phyloP scores from a whole-genome alignment of 2,113 vertebrate genomes.

The Hippocampus zosterae region DNA sequence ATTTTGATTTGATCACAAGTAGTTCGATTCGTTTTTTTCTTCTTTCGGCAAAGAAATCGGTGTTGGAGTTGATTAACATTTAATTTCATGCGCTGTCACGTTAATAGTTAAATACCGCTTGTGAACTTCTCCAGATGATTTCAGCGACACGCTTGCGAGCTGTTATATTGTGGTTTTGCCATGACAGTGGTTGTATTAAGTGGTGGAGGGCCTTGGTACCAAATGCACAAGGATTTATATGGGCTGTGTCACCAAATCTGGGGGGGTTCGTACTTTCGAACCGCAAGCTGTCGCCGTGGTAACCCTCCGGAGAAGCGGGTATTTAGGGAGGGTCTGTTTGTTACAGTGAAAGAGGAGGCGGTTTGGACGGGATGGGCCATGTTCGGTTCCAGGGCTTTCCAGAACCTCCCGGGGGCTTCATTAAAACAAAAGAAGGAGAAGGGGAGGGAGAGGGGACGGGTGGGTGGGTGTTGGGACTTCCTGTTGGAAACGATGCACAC shows the following conservation, averaged over 20 bases:
- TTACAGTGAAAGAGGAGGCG: slow-evolving; percentile 78
- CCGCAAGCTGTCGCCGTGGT: slow-evolving; percentile 37
- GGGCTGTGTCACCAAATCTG: slow-evolving; percentile 55
- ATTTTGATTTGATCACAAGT: no score
- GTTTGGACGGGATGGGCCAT: slow-evolving; percentile 86
- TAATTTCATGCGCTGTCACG: no score
- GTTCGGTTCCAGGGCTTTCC: slow-evolving; percentile 86
- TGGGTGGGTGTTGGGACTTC: slow-evolving; percentile 72
- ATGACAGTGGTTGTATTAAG: not conserved
- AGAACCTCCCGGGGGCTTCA: slow-evolving; percentile 85
- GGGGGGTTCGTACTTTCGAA: slow-evolving; percentile 49
- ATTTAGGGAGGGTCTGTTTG: slow-evolving; percentile 66
- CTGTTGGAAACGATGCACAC: slow-evolving; percentile 80
- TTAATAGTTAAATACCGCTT: no score
- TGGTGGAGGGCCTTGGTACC: slow-evolving; percentile 7
- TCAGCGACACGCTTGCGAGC: no score
- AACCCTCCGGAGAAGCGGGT: slow-evolving; percentile 51
- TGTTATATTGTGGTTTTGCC: no score
- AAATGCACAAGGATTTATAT: slow-evolving; percentile 27
- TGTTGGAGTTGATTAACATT: no score
- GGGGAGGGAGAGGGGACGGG: slow-evolving; percentile 7
- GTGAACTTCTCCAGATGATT: no score
- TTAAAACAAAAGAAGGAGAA: slow-evolving; percentile 80
- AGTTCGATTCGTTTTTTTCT: no score
- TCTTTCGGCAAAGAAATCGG: no score